These are phyloP conservation scores for Amphimedon queenslandica DNA, from an alignment of 37 sponge, comb jelly and placozoan genomes.

Conservation along the genomic window DNA sequence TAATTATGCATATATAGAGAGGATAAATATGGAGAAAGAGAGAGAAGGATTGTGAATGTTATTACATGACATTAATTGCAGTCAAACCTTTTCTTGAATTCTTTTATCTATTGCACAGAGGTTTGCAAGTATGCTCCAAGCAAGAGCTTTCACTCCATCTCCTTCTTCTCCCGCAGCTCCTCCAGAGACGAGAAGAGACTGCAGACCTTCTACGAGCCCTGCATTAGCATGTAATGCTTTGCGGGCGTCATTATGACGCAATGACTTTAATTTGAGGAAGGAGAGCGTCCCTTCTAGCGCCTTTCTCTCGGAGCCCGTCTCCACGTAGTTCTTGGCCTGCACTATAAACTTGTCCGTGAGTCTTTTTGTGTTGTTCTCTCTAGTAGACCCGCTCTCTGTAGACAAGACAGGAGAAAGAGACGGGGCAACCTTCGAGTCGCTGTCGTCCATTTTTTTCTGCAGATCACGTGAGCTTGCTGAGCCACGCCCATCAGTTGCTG, in stretches of 20 bases:
- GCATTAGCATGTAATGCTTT: conserved; percentile 20
- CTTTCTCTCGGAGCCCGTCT: neutral
- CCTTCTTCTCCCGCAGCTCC: neutral
- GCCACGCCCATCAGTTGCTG: no score
- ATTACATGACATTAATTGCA: no score
- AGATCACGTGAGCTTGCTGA: neutral
- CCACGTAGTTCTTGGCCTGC: neutral
- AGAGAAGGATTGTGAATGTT: no score
- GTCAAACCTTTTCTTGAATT: conserved; percentile 24
- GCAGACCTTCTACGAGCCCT: conserved; percentile 10
- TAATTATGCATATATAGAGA: no score
- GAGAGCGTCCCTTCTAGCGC: conserved; percentile 21
- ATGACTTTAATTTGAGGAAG: conserved; percentile 34
- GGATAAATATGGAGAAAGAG: no score
- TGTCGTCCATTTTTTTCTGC: neutral
- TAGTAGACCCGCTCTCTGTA: no score
- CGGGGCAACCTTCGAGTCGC: neutral
- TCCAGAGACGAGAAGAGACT: no score
- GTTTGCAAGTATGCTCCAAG: conserved; percentile 41
- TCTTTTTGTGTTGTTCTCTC: no score
- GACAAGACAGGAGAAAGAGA: no score
- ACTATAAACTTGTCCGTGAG: neutral
- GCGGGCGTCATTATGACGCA: conserved; percentile 31
- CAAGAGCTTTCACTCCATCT: conserved; percentile 8
- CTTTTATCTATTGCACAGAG: conserved; percentile 34